Base-by-base conservation (phyloP, 1,140 invertebrate species). In the Hycleus cichorii region DNA sequence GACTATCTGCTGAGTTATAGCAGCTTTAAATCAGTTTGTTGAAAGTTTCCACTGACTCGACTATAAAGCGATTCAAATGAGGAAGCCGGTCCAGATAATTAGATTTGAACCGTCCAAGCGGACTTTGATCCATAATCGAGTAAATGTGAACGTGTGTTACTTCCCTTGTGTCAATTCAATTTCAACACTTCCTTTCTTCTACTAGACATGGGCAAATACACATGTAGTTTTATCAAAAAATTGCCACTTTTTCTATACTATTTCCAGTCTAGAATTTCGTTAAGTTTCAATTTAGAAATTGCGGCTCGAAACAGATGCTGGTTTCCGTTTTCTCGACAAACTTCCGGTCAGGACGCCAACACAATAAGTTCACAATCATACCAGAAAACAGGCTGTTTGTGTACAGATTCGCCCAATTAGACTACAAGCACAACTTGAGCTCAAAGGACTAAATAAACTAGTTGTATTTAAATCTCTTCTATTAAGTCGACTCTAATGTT, bases 81-180 rank as follows among this genome's bases (percentile, higher is more conserved):
- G 52, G 51, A 54, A 49, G 59, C 44, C 32, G 58, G 56, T 49
- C 44, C 56, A 39, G 26, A 43, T 62, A 62, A 62, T 62, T 53
- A 58, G 55, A 62, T 62, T 62, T 52, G 11, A 24, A 57, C 24
- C 50, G 43, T 48, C 48, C 54, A 50, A 55, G 50, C 55, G 55
- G 55, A 62, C 60, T 62, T 62, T 62, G 60, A 62, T 62, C 60
- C 49, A 62, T 62, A 62, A 62, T 62, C 60, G 55, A 54, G 55
- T 58, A 51, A 57, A 40, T 53, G 60, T 62, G 55, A 43, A 62
- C 47, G 55, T 49, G 54, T 47, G 56, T 57, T 49, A 53, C 47
- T 62, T 62, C 55, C 60, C 50, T 53, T 56, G 32, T 49, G 45
- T 55, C 60, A 62, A 62, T 58, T 58, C 49, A 62, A 58, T 62